These are phyloP conservation scores for Cyphomyrus plagiostoma DNA, from an alignment of 2,113 vertebrate species.

Conservation along the genomic window DNA sequence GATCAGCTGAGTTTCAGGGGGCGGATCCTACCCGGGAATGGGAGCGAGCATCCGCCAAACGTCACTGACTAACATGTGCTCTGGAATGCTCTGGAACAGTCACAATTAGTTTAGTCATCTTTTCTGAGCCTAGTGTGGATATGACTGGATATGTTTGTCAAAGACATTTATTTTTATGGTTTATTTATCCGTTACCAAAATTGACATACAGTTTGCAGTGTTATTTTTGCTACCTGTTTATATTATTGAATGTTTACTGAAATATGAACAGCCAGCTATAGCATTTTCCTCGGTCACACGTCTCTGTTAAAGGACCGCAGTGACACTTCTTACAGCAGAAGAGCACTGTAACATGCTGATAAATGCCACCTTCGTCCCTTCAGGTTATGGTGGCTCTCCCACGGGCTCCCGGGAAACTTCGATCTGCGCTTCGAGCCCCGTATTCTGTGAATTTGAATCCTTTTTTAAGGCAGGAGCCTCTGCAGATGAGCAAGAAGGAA, in stretches of 20 bases:
- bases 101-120: not conserved
- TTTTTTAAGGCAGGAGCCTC: conserved; percentile 21
- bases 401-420: conserved; percentile 41
- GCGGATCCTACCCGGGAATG: not conserved
- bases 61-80: not conserved
- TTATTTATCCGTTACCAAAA: conserved; percentile 1
- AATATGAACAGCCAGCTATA: not conserved
- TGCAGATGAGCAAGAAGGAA: not conserved
- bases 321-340: not conserved
- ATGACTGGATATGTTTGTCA: not conserved
- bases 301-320: not conserved
- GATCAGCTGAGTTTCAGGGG: not conserved
- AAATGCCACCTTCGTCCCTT: conserved; percentile 43
- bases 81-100: conserved; percentile 2
- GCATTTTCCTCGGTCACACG: not conserved
- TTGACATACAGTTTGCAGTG: not conserved
- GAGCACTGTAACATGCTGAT: conserved; percentile 14
- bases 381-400: conserved; percentile 25
- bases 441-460: conserved; percentile 49
- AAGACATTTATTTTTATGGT: not conserved
- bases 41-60: not conserved
- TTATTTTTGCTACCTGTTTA: not conserved
- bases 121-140: not conserved
- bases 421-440: conserved; percentile 44
- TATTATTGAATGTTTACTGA: not conserved